Percentiles rank a stretch among this genome's conserved stretches.
phyloP scores from a whole-genome alignment of 2,797 vertebrate species.

The Triplophysa bombifrons region DNA sequence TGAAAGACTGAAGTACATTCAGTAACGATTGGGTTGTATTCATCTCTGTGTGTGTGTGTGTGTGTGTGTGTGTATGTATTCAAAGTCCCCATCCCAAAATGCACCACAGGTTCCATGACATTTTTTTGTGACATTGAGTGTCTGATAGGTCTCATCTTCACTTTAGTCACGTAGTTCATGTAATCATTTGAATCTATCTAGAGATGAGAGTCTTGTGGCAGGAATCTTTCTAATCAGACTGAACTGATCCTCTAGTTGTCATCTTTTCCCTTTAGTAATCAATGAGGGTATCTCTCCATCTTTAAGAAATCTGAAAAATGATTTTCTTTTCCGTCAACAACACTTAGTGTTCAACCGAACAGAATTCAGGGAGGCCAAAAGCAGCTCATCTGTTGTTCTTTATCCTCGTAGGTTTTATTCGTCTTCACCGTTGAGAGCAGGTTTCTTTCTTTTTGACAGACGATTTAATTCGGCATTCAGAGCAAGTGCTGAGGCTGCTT shows the following conservation, averaged over 20 bases:
- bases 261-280: background rate
- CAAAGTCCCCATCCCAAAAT: background rate
- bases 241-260: background rate
- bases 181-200: background rate
- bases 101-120: background rate
- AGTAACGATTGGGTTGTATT: background rate
- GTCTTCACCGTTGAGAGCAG: background rate
- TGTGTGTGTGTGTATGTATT: background rate
- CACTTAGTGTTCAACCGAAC: background rate
- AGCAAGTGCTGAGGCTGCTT: background rate
- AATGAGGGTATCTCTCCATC: background rate
- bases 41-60: background rate
- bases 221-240: background rate
- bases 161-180: background rate
- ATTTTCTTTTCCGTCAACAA: background rate
- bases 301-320: background rate
- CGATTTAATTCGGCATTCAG: slow-evolving; percentile 4
- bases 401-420: background rate
- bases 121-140: background rate
- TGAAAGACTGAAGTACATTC: no score
- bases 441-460: background rate
- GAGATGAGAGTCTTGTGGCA: background rate
- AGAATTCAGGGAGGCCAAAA: background rate
- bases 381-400: background rate
- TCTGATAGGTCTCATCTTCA: background rate